Evolutionary conservation across 2,888 invertebrate species (phyloP).

Genomic region (Biston stratarius): DNA sequence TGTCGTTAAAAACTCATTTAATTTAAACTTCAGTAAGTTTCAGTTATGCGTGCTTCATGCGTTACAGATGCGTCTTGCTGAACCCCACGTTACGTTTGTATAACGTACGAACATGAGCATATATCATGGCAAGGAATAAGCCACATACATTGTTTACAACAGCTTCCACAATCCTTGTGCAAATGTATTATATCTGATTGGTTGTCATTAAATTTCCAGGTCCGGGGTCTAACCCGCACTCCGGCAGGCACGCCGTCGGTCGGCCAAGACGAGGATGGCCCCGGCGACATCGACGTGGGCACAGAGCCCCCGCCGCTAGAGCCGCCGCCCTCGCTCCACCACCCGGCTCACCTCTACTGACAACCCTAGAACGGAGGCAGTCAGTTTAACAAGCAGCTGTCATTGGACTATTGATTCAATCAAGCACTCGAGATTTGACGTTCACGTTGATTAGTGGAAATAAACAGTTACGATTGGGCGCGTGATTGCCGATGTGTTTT

Average conservation of each 20-base stretch:
- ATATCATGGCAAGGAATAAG: too few species aligned
- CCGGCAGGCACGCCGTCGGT: conserved; percentile 31
- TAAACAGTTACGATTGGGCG: conserved; percentile 9
- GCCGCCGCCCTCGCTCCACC: conserved; percentile 51
- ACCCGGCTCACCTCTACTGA: conserved; percentile 49
- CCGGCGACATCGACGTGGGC: conserved; percentile 83
- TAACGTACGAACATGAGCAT: not conserved
- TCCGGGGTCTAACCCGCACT: conserved; percentile 67
- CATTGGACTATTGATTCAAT: conserved; percentile 3
- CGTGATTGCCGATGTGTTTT: conserved; percentile 5
- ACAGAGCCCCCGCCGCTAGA: conserved; percentile 76
- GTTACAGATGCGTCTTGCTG: too few species aligned
- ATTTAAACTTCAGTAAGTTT: too few species aligned
- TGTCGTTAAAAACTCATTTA: too few species aligned
- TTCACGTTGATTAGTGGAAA: conserved; percentile 7
- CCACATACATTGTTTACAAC: too few species aligned
- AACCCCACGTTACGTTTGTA: too few species aligned
- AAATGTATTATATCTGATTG: not conserved
- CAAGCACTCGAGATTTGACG: conserved; percentile 8
- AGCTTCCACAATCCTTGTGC: too few species aligned
- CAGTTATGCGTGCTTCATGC: too few species aligned
- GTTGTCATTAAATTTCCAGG: conserved; percentile 56
- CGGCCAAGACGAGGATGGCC: conserved; percentile 72
- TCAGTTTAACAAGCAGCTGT: not conserved
- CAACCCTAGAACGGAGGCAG: conserved; percentile 18